Evolutionary conservation across 2,113 vertebrate genomes (phyloP).

Genomic region (Mobula hypostoma): DNA sequence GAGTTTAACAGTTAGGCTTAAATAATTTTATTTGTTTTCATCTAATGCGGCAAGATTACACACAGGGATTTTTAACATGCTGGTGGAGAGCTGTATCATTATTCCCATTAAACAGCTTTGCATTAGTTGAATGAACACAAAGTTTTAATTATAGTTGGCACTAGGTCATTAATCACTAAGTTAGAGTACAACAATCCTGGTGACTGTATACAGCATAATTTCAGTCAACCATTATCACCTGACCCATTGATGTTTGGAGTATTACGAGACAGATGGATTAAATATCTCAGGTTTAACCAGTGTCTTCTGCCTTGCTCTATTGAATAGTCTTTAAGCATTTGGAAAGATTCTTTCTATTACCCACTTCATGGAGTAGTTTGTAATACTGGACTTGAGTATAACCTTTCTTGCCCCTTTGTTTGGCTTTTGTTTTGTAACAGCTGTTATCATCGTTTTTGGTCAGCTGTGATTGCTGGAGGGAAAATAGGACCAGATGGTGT

Average conservation of each 20-base stretch:
- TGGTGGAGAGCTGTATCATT: constrained; percentile 50
- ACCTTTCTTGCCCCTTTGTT: constrained; percentile 92
- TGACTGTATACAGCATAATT: constrained; percentile 57
- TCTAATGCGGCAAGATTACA: neutral
- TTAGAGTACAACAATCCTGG: constrained; percentile 56
- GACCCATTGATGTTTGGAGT: constrained; percentile 55
- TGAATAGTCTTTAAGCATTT: constrained; percentile 57
- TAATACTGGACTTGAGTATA: constrained; percentile 81
- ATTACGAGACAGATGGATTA: constrained; percentile 59
- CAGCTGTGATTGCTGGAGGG: constrained; percentile 99
- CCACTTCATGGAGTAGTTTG: constrained; percentile 70
- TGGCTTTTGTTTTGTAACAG: constrained; percentile 99
- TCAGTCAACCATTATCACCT: constrained; percentile 64
- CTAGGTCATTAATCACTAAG: constrained; percentile 57
- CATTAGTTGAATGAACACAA: constrained; percentile 51
- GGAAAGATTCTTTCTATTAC: constrained; percentile 67
- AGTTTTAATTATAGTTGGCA: constrained; percentile 62
- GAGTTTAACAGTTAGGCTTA: neutral
- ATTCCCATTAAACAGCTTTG: constrained; percentile 57
- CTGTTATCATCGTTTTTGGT: constrained; percentile 98
- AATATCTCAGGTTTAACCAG: constrained; percentile 68
- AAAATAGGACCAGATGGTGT: constrained; percentile 99
- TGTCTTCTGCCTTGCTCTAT: constrained; percentile 53
- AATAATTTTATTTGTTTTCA: constrained; percentile 25
- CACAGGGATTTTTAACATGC: constrained; percentile 39